Percentiles rank a stretch among this genome's conserved stretches.
phyloP scores from a whole-genome alignment of 2,113 vertebrate species.

The Lichenostomus cassidix region DNA sequence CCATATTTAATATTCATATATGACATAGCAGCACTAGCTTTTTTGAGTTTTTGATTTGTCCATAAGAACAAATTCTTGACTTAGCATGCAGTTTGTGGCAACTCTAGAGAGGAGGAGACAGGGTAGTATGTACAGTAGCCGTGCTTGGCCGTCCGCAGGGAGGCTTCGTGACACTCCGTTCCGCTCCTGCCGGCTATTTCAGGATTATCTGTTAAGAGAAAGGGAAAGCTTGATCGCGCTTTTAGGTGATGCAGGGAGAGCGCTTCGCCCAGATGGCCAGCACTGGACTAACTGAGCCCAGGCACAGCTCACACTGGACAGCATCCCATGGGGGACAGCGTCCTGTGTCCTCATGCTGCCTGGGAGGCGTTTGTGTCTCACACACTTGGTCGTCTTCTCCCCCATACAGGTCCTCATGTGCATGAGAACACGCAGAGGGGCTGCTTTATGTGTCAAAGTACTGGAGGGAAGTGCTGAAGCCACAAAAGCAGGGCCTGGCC shows the following conservation, averaged over 20 bases:
- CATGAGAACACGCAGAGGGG: background rate
- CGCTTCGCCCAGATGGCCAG: background rate
- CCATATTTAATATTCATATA: conserved; percentile 87
- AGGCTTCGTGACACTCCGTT: conserved; percentile 88
- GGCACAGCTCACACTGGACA: background rate
- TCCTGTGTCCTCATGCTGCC: background rate
- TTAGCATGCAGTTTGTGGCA: conserved; percentile 99
- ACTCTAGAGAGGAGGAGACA: conserved; percentile 90
- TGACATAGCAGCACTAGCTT: conserved; percentile 86
- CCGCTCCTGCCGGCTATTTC: conserved; percentile 88
- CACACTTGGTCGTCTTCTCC: background rate
- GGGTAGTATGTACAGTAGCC: conserved; percentile 97
- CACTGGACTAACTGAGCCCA: background rate
- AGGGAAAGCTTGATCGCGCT: conserved; percentile 50
- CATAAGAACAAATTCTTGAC: conserved; percentile 84
- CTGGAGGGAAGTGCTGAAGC: background rate
- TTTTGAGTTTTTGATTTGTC: conserved; percentile 83
- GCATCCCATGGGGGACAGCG: rapidly evolving
- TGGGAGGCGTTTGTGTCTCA: background rate
- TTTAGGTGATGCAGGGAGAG: background rate
- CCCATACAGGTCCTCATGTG: rapidly evolving
- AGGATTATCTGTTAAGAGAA: conserved; percentile 92
- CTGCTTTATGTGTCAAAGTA: background rate
- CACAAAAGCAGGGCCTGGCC: background rate
- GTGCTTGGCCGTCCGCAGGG: conserved; percentile 89